These are phyloP conservation scores for Periophthalmus modestus DNA, from an alignment of 2,113 vertebrate genomes.

Conservation along the genomic window DNA sequence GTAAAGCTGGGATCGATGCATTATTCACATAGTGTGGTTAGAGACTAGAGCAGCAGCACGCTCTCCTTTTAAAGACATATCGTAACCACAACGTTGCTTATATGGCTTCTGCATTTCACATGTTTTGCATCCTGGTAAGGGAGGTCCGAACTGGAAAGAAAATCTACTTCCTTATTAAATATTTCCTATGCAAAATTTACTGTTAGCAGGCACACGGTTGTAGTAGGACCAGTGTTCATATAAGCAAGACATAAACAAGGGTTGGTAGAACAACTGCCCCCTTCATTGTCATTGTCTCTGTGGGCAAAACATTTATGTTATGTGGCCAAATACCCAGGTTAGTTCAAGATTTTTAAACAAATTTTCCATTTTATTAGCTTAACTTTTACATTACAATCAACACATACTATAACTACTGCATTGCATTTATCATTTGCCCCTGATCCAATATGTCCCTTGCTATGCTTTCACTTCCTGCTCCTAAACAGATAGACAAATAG, in stretches of 20 bases:
- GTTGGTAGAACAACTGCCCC: too few species aligned
- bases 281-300: too few species aligned
- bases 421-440: too few species aligned
- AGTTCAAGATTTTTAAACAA: too few species aligned
- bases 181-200: neutral
- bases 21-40: slow-evolving; percentile 64
- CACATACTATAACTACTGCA: neutral
- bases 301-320: too few species aligned
- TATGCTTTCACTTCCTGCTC: neutral
- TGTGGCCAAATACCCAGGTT: too few species aligned
- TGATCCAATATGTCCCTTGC: neutral
- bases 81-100: neutral
- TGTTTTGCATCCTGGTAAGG: neutral
- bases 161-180: too few species aligned
- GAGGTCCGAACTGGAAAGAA: neutral
- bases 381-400: neutral
- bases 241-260: too few species aligned
- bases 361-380: neutral
- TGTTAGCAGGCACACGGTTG: too few species aligned
- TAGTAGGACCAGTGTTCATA: too few species aligned
- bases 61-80: slow-evolving; percentile 30
- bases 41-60: slow-evolving; percentile 26
- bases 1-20: slow-evolving; percentile 56
- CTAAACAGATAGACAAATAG: slow-evolving; percentile 42
- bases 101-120: neutral